Evolutionary conservation across 2,888 invertebrate species (phyloP), one percentile per base, ranked within the genome.

Genomic region (Andrena marginata): DNA sequence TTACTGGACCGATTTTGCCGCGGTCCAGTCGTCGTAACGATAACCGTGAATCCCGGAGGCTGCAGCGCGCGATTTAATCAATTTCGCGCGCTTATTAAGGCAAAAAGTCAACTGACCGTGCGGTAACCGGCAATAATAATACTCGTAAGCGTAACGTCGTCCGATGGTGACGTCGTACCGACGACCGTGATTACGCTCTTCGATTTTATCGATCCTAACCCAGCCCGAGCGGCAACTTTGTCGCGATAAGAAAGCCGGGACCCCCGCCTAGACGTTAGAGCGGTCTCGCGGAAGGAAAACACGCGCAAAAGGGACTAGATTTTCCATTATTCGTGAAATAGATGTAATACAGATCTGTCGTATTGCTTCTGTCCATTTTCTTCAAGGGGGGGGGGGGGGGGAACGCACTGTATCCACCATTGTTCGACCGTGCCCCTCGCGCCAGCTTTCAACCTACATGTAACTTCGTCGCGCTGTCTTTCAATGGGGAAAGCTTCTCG

Each of bases 401-500:
- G 71, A 35, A 72, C 63, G 51, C 49, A 33, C 51, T 31, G 54
- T 73, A 67, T 54, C 77, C 31, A 8, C 48, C 65, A 77, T 83
- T 77, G 77, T 73, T 83, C 82, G 81, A 73, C 69, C 82, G 35
- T 29, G 26, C 42, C 42, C 2, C 16, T 8, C 20, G 33, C 48
- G 20, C 10, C 60, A 31, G 26, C 67, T 71, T 80, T 79, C 71
- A 65, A 79, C 79, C 26, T 48, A 49, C 31, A 33, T 54, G 59
- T 72, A 67, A 71, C 82, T 71, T 56, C 74, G 81, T 51, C 59
- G 75, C 71, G 51, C 72, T 80, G 68, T 76, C 76, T 81, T 48
- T 82, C 72, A 70, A 82, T 70, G 73, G 77, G 49, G n/a, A 70
- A 62, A 69, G 73, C 82, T 77, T 70, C 82, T 82, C 69, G 65